Evolutionary conservation across 2,797 vertebrate genomes (phyloP).

Genomic region (Syngnathus rostellatus): DNA sequence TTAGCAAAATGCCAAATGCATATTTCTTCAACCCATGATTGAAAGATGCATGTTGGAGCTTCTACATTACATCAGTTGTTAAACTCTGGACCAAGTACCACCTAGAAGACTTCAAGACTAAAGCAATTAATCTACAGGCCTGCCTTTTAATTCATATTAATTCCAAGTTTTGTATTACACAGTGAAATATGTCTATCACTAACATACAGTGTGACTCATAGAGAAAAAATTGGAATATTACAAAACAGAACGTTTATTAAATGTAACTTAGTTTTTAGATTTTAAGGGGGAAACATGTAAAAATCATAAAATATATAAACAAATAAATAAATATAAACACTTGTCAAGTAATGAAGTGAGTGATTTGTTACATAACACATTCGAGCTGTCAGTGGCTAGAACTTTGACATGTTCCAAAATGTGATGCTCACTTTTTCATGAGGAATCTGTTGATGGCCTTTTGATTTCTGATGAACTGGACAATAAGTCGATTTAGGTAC

Average conservation of each 20-base stretch:
- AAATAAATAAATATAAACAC: no score
- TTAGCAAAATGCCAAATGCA: background rate
- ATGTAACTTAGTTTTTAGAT: no score
- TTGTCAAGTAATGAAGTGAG: no score
- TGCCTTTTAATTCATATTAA: no score
- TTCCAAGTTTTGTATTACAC: no score
- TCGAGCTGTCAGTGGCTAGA: background rate
- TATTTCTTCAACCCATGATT: background rate
- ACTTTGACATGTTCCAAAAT: background rate
- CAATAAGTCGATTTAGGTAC: constrained; percentile 91
- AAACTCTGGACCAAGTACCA: background rate
- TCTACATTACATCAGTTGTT: background rate
- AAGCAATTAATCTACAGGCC: no score
- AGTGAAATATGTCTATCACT: no score
- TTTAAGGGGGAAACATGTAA: no score
- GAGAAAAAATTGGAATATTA: no score
- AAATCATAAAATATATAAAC: no score
- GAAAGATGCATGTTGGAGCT: background rate
- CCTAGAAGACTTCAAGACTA: background rate
- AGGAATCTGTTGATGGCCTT: constrained; percentile 96
- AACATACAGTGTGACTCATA: no score
- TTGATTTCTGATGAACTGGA: constrained; percentile 94
- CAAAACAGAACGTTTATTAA: no score
- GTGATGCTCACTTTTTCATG: constrained; percentile 90
- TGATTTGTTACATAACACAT: background rate